Conservation (phyloP, 2,797 vertebrate genomes). For the Coluber constrictor region DNA sequence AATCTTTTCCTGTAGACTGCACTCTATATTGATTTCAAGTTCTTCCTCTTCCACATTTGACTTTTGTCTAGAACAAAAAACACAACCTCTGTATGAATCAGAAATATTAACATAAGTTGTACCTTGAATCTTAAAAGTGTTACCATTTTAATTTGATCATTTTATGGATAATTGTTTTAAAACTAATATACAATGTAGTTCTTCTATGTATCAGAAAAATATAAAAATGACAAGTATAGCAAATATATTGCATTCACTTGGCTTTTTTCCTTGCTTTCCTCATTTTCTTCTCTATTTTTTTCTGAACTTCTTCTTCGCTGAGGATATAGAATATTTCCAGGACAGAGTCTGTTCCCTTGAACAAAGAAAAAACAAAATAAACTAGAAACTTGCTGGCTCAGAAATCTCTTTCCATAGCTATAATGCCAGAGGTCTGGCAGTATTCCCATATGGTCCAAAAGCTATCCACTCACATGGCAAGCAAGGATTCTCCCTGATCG, state of each 20-base stretch:
- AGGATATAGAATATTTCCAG: slow-evolving; percentile 89
- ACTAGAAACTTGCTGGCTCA: not conserved
- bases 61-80: slow-evolving; percentile 69
- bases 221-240: not conserved
- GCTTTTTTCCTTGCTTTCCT: slow-evolving; percentile 90
- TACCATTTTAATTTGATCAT: not conserved
- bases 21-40: slow-evolving; percentile 61
- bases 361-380: slow-evolving; percentile 18
- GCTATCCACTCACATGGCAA: slow-evolving; percentile 85
- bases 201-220: not conserved
- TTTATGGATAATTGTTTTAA: not conserved
- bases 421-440: not conserved
- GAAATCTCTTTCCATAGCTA: not conserved
- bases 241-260: slow-evolving; percentile 70
- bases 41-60: slow-evolving; percentile 62
- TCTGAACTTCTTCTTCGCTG: slow-evolving; percentile 80
- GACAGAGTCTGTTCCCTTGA: slow-evolving; percentile 81
- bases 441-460: not conserved
- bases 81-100: not conserved
- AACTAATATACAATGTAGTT: not conserved
- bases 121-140: not conserved
- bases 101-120: not conserved
- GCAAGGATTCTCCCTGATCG: slow-evolving; percentile 79
- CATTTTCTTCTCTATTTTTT: slow-evolving; percentile 83
- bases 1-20: slow-evolving; percentile 82